Conservation (phyloP, 1,140 invertebrate genomes). For the Ridgeia piscesae region DNA sequence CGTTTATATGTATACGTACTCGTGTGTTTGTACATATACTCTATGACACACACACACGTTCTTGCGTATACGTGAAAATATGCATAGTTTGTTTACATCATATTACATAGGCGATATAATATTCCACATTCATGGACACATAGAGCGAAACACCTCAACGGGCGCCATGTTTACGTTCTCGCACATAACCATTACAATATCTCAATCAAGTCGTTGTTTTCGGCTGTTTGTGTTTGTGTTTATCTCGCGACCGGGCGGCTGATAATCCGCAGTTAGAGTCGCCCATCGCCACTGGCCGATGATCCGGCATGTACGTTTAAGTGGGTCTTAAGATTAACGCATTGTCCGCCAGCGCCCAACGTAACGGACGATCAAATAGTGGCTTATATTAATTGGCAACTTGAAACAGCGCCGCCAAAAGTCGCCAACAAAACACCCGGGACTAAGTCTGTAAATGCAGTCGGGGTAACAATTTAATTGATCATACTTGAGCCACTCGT, state of each 20-base stretch:
- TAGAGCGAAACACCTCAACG: background rate
- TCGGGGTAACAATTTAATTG: background rate
- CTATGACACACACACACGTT: background rate
- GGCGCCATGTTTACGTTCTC: background rate
- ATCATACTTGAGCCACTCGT: background rate
- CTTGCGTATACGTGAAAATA: background rate
- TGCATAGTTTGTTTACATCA: background rate
- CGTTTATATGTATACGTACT: background rate
- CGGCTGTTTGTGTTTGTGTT: background rate
- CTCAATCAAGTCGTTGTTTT: background rate
- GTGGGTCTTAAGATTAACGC: conserved; percentile 4
- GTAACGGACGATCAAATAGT: background rate
- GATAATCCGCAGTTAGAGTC: background rate
- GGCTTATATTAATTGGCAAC: background rate
- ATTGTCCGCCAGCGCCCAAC: background rate
- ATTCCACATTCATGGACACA: background rate
- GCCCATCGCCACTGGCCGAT: background rate
- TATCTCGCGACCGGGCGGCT: background rate
- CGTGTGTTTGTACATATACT: background rate
- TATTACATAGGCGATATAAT: background rate
- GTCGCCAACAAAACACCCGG: background rate
- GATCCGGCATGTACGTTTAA: background rate
- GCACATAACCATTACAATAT: background rate
- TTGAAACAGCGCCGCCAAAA: background rate
- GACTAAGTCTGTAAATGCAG: background rate